A percentile compares a stretch with the other conserved stretches of the same genome.
phyloP scores from a whole-genome alignment of 2,797 vertebrate genomes.

The Cynodonichthys magdalenae region DNA sequence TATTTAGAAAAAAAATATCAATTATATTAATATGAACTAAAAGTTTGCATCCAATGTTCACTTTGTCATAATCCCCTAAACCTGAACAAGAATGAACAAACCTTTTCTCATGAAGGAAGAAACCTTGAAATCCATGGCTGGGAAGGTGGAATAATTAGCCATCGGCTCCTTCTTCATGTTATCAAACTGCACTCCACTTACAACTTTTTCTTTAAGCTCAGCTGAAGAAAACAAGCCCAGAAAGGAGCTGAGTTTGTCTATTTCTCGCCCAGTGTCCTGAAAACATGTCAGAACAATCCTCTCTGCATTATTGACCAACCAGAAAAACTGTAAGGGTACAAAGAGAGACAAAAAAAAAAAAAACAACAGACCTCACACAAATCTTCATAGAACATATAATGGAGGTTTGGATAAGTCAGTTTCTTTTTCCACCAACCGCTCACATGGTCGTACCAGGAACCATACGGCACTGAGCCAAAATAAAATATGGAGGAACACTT shows the following conservation, averaged over 20 bases:
- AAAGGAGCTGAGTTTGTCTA: conserved; percentile 59
- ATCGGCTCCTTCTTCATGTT: conserved; percentile 80
- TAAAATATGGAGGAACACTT: not conserved
- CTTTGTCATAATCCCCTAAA: no score
- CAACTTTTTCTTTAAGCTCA: conserved; percentile 69
- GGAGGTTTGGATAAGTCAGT: conserved; percentile 50
- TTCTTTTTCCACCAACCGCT: conserved; percentile 85
- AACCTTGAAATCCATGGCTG: conserved; percentile 76
- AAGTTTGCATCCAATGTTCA: no score
- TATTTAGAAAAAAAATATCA: no score
- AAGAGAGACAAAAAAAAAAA: not conserved
- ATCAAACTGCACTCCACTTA: conserved; percentile 77
- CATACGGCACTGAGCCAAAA: conserved; percentile 76
- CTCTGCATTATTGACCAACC: not conserved
- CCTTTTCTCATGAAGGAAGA: conserved; percentile 91
- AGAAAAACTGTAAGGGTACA: not conserved
- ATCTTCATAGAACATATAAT: conserved; percentile 68
- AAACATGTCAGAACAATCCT: not conserved
- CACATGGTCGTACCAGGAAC: conserved; percentile 86
- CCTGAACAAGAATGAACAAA: conserved; percentile 33
- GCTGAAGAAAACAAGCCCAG: conserved; percentile 59
- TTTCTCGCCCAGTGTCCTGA: conserved; percentile 53
- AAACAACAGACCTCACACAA: conserved; percentile 44
- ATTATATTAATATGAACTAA: no score
- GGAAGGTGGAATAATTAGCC: conserved; percentile 53